These are phyloP conservation scores for Psilopogon haemacephalus DNA, from an alignment of 2,113 vertebrate species.

Conservation along the genomic window DNA sequence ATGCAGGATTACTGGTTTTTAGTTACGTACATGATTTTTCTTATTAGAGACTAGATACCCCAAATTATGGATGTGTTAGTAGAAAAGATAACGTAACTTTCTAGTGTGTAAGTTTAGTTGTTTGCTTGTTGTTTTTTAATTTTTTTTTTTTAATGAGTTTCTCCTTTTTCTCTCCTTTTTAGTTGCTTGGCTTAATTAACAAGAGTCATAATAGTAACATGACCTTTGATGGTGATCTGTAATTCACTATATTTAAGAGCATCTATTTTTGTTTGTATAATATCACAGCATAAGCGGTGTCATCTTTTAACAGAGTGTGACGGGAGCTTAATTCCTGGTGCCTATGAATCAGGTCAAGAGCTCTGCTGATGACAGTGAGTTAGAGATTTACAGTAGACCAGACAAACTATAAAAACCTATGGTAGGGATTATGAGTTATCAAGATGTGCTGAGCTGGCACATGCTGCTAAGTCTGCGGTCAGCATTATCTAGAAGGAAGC, in stretches of 20 bases:
- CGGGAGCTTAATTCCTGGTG: constrained; percentile 59
- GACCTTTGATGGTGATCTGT: background rate
- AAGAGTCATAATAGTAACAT: constrained; percentile 6
- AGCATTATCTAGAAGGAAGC: constrained; percentile 53
- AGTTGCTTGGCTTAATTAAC: constrained; percentile 23
- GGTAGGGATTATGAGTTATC: constrained; percentile 65
- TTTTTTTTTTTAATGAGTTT: background rate
- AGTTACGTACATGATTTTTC: background rate
- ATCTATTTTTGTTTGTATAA: constrained; percentile 40
- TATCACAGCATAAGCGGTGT: constrained; percentile 20
- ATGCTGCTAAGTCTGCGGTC: constrained; percentile 31
- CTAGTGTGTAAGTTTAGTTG: background rate
- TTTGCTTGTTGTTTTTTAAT: background rate
- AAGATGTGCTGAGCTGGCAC: constrained; percentile 73
- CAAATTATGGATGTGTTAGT: background rate
- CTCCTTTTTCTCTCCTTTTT: background rate
- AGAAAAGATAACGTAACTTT: background rate
- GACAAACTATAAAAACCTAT: constrained; percentile 70
- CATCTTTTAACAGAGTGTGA: constrained; percentile 36
- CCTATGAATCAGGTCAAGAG: constrained; percentile 62
- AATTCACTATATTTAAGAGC: constrained; percentile 1
- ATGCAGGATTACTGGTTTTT: background rate
- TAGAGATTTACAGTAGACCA: constrained; percentile 68
- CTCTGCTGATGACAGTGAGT: constrained; percentile 49
- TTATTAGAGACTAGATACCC: background rate